Conservation (phyloP, 2,797 vertebrate genomes). For the Loriculus beryllinus region DNA sequence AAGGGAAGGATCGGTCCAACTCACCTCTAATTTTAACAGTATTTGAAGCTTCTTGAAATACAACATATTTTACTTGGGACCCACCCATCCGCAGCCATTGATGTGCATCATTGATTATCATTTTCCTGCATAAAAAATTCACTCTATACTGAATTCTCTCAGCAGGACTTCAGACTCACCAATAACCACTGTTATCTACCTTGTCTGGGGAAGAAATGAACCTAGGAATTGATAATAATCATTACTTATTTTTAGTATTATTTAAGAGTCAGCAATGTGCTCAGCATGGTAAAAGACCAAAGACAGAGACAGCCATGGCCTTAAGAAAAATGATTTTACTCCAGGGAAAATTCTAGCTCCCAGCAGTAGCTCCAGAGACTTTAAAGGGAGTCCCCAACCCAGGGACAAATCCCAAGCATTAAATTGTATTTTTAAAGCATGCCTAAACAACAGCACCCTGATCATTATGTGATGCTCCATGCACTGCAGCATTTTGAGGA, state of each 20-base stretch:
- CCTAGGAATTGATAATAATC: slow-evolving; percentile 1
- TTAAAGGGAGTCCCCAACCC: not conserved
- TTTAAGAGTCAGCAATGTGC: not conserved
- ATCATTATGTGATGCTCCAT: not conserved
- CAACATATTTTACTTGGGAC: not conserved
- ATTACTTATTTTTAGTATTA: slow-evolving; percentile 11
- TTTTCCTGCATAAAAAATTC: not conserved
- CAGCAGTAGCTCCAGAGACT: not conserved
- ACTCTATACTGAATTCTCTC: not conserved
- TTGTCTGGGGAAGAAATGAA: not conserved
- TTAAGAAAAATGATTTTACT: not conserved
- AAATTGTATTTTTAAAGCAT: not conserved
- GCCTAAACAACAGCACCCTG: not conserved
- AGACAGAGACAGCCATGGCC: not conserved
- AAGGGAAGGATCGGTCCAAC: not conserved
- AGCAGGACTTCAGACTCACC: not conserved
- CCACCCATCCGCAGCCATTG: not conserved
- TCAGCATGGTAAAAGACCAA: not conserved
- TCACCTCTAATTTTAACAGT: not conserved
- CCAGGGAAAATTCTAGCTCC: not conserved
- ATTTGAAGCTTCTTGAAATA: not conserved
- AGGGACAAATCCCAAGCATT: not conserved
- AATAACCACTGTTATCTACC: not conserved
- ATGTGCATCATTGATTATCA: not conserved
- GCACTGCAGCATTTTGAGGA: not conserved